Percentiles rank a stretch among this genome's conserved stretches.
These are phyloP conservation scores for Neelides folsomi DNA, from an alignment of 2,888 invertebrate genomes.

Conservation along the genomic window DNA sequence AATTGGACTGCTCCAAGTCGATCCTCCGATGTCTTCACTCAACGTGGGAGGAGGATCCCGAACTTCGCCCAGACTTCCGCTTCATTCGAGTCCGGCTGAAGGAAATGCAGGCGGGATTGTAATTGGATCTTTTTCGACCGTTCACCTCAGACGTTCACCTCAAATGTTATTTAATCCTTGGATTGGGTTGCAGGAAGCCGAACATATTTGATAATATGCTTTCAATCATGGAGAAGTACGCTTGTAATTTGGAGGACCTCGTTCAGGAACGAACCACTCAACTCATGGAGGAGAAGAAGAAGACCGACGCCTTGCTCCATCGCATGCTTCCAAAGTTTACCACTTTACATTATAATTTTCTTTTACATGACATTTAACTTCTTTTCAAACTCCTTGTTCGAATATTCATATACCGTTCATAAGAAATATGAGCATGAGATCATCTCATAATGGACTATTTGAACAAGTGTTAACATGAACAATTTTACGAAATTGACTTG, in stretches of 20 bases:
- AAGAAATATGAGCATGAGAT: no score
- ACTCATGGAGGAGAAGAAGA: conserved; percentile 66
- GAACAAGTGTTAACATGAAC: no score
- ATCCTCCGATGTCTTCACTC: conserved; percentile 43
- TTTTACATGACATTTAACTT: background rate
- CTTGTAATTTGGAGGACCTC: conserved; percentile 66
- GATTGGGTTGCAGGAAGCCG: conserved; percentile 48
- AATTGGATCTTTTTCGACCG: conserved; percentile 38
- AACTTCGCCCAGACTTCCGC: conserved; percentile 63
- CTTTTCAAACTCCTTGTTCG: no score
- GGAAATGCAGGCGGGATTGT: conserved; percentile 83
- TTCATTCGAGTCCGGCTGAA: conserved; percentile 61
- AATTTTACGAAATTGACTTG: no score
- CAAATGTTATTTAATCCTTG: no score
- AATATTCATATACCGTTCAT: no score
- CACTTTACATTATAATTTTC: conserved; percentile 1
- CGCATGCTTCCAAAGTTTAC: conserved; percentile 70
- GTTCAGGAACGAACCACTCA: conserved; percentile 71
- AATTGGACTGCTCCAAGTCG: conserved; percentile 36
- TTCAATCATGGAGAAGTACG: conserved; percentile 81
- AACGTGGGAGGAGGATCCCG: conserved; percentile 67
- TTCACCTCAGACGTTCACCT: no score
- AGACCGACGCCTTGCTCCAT: conserved; percentile 67
- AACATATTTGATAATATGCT: conserved; percentile 84
- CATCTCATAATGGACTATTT: no score